These are phyloP conservation scores for Didymodactylos carnosus DNA, from an alignment of 2,888 invertebrate species.

Conservation along the genomic window DNA sequence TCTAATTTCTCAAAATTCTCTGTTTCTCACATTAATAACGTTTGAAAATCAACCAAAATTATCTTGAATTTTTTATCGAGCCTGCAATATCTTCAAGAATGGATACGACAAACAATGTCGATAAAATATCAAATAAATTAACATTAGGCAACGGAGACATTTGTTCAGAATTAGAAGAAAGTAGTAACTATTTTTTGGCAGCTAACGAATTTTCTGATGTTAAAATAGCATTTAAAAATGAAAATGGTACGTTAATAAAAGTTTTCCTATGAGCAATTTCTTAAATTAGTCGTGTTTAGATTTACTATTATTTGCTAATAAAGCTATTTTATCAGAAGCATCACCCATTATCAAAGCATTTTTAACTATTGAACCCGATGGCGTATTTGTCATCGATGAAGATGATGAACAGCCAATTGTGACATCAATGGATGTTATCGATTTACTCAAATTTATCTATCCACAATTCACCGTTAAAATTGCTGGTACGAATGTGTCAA, in stretches of 20 bases:
- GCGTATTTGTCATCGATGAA: not conserved
- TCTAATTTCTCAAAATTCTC: no score
- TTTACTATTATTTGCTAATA: not conserved
- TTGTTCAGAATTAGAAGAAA: no score
- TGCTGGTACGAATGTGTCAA: no score
- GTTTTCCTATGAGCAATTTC: not conserved
- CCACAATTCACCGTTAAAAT: not conserved
- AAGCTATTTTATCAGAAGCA: not conserved
- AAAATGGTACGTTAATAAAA: not conserved
- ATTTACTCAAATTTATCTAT: not conserved
- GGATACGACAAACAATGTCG: no score
- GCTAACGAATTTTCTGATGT: not conserved
- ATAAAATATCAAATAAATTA: no score
- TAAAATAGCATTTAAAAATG: not conserved
- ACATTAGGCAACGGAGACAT: no score
- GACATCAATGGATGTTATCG: not conserved
- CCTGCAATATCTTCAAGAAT: no score
- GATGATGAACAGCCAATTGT: not conserved
- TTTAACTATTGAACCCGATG: not conserved
- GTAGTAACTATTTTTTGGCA: not conserved
- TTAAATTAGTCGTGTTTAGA: not conserved
- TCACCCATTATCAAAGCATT: not conserved
- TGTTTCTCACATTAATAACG: no score
- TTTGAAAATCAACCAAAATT: no score
- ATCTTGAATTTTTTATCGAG: no score